Evolutionary conservation across 2,113 vertebrate species (phyloP).

Genomic region (Zapus hudsonius): DNA sequence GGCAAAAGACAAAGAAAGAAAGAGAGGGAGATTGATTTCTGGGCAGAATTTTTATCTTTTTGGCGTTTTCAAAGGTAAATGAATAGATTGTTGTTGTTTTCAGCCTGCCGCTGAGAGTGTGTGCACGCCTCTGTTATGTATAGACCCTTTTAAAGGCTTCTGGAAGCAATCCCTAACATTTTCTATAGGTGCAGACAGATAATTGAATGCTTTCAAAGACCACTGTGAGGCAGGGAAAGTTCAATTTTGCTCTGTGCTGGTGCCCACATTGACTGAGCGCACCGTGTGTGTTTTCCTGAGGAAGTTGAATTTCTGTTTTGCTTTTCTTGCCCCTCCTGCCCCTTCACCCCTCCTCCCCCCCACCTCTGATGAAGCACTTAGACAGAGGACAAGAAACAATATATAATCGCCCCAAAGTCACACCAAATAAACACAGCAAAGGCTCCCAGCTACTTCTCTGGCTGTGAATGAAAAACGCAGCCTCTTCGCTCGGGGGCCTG

Average conservation of each 20-base stretch:
- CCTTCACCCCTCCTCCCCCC: constrained; percentile 24
- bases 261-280: constrained; percentile 58
- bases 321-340: constrained; percentile 53
- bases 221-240: constrained; percentile 77
- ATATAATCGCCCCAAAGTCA: constrained; percentile 65
- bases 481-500: constrained; percentile 11
- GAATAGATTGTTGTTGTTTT: constrained; percentile 70
- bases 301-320: constrained; percentile 60
- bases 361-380: constrained; percentile 74
- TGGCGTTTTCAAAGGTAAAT: constrained; percentile 75
- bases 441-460: constrained; percentile 32
- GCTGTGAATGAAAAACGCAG: constrained; percentile 16
- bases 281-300: constrained; percentile 29
- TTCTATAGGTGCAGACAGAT: constrained; percentile 83
- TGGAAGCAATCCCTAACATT: constrained; percentile 83
- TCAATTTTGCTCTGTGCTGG: constrained; percentile 69
- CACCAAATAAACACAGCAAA: constrained; percentile 40
- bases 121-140: constrained; percentile 55
- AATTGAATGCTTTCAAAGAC: constrained; percentile 84
- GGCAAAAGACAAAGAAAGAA: constrained; percentile 53
- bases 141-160: constrained; percentile 81
- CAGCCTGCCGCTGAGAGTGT: constrained; percentile 27
- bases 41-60: constrained; percentile 51
- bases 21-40: constrained; percentile 20
- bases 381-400: constrained; percentile 73